Percentiles rank a stretch among this genome's conserved stretches.
Conservation (phyloP, 2,888 invertebrate genomes). For the Cantharis flavilabris region DNA sequence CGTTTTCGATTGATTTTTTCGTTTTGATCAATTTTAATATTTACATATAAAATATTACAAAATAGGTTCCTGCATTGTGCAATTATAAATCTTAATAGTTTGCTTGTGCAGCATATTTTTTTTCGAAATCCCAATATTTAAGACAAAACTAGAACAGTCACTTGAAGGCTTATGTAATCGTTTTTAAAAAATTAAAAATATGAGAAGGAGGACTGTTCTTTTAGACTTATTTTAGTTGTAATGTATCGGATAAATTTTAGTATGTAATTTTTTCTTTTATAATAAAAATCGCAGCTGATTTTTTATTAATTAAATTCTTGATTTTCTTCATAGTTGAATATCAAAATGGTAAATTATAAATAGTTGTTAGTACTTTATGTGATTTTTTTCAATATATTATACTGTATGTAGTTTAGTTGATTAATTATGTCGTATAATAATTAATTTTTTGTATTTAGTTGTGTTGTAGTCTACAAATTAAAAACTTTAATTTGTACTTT, state of each 20-base stretch:
- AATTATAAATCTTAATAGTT: conserved; percentile 47
- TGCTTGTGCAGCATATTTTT: conserved; percentile 42
- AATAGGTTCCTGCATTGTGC: conserved; percentile 46
- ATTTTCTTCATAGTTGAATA: neutral
- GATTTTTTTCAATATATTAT: neutral
- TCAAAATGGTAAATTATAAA: neutral
- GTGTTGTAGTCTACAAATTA: neutral
- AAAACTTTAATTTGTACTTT: neutral
- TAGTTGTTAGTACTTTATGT: neutral
- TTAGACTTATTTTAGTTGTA: conserved; percentile 55
- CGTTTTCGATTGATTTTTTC: conserved; percentile 1
- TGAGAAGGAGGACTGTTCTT: conserved; percentile 57
- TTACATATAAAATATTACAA: conserved; percentile 34
- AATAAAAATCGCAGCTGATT: neutral
- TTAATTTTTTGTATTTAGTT: neutral
- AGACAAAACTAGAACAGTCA: conserved; percentile 10
- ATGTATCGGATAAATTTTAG: conserved; percentile 54
- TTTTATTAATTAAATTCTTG: neutral
- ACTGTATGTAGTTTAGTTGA: neutral
- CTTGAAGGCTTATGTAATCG: conserved; percentile 50
- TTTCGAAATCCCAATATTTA: conserved; percentile 3
- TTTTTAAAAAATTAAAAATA: conserved; percentile 49
- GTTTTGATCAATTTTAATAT: conserved; percentile 20
- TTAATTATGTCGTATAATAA: neutral
- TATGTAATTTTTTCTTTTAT: conserved; percentile 41